A percentile compares a stretch with the other conserved stretches of the same genome.
phyloP scores from a whole-genome alignment of 2,797 vertebrate genomes.

The Diceros bicornis region DNA sequence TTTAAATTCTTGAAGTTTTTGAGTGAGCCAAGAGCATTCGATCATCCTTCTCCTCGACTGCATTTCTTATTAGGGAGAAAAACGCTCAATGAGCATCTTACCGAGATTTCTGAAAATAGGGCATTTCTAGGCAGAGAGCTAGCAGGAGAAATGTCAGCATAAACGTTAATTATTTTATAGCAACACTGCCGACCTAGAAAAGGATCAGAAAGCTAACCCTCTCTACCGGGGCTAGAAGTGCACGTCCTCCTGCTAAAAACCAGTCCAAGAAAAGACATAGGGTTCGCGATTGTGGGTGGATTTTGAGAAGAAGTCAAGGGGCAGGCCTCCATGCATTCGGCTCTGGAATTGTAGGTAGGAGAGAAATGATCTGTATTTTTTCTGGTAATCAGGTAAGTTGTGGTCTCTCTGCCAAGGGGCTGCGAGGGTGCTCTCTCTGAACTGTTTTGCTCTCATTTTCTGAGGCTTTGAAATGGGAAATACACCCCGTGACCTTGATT shows the following conservation, averaged over 20 bases:
- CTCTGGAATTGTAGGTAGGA: background rate
- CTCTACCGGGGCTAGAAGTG: background rate
- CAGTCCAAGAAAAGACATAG: background rate
- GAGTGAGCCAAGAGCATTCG: background rate
- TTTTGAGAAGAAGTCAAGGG: background rate
- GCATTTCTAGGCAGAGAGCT: background rate
- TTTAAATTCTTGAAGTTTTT: background rate
- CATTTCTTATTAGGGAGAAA: no score
- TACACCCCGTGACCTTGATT: accelerated
- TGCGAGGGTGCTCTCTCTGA: accelerated
- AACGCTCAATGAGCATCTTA: background rate
- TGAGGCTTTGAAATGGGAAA: background rate
- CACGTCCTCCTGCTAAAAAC: background rate
- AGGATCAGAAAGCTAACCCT: background rate
- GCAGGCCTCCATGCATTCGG: background rate
- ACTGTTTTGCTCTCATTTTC: background rate
- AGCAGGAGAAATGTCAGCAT: background rate
- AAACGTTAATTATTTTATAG: background rate
- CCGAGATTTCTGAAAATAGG: background rate
- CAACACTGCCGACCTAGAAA: background rate
- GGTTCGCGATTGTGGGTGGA: background rate
- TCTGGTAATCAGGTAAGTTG: background rate
- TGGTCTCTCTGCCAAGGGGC: background rate
- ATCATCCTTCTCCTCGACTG: background rate
- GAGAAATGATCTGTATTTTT: background rate